Conservation (phyloP, 2,888 invertebrate genomes). For the Acrobasis repandana region DNA sequence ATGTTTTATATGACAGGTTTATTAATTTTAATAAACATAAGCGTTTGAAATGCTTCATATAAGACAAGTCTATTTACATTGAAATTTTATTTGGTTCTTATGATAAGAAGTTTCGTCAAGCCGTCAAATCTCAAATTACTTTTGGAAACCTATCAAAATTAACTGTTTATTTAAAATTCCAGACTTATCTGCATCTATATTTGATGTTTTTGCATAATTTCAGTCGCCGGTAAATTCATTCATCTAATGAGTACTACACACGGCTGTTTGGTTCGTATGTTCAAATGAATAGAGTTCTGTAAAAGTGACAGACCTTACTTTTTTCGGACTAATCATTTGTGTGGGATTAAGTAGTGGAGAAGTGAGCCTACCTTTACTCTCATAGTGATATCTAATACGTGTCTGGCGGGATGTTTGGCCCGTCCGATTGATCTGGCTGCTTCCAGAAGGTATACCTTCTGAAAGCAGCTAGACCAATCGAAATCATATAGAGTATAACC, state of each 20-base stretch:
- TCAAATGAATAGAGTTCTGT: no score
- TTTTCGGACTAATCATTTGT: no score
- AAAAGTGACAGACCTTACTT: no score
- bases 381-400: no score
- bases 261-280: no score
- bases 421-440: no score
- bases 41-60: neutral
- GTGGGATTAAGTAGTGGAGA: no score
- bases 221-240: slow-evolving; percentile 18
- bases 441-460: no score
- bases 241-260: slow-evolving; percentile 12
- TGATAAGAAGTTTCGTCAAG: slow-evolving; percentile 10
- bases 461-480: no score
- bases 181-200: slow-evolving; percentile 8
- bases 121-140: slow-evolving; percentile 16
- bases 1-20: slow-evolving; percentile 8
- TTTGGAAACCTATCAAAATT: slow-evolving; percentile 5
- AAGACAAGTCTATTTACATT: neutral
- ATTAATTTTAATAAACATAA: slow-evolving; percentile 11
- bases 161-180: slow-evolving; percentile 15
- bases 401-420: no score
- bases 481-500: no score
- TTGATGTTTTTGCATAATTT: slow-evolving; percentile 17
- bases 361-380: no score
- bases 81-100: slow-evolving; percentile 4